Evolutionary conservation across 2,888 invertebrate genomes (phyloP).

Genomic region (Drosophila yooni): DNA sequence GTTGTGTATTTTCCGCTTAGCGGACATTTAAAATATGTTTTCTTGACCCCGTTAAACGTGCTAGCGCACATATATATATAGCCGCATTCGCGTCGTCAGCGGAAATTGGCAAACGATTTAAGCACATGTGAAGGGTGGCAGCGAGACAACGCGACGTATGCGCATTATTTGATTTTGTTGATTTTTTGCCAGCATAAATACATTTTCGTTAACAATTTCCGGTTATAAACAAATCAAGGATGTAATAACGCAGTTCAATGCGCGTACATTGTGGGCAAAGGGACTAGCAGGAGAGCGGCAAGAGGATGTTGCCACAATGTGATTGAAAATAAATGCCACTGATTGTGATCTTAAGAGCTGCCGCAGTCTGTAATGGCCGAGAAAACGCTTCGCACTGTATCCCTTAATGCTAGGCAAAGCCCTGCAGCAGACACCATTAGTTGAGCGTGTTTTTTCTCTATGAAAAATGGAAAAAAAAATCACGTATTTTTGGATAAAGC

Average conservation of each 20-base stretch:
- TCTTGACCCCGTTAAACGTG: constrained; percentile 16
- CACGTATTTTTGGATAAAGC: constrained; percentile 28
- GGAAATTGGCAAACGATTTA: constrained; percentile 81
- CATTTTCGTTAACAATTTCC: constrained; percentile 76
- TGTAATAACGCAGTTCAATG: constrained; percentile 82
- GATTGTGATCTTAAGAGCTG: constrained; percentile 76
- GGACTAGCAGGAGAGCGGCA: neutral
- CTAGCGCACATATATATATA: constrained; percentile 37
- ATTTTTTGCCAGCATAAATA: constrained; percentile 24
- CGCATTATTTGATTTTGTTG: constrained; percentile 68
- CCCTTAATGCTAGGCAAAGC: constrained; percentile 20
- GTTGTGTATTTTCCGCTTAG: constrained; percentile 17
- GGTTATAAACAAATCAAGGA: constrained; percentile 79
- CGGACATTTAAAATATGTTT: constrained; percentile 60
- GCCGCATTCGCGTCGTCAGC: constrained; percentile 58
- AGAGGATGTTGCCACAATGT: constrained; percentile 22
- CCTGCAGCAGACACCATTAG: constrained; percentile 59
- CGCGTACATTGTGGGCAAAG: constrained; percentile 27
- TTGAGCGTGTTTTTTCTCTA: constrained; percentile 21
- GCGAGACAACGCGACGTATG: constrained; percentile 54
- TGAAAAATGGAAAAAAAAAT: constrained; percentile 48
- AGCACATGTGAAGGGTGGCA: constrained; percentile 22
- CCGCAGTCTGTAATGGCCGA: constrained; percentile 58
- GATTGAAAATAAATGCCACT: constrained; percentile 69
- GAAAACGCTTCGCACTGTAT: constrained; percentile 30